Evolutionary conservation across 1,140 invertebrate genomes (phyloP), one percentile per base, ranked within the genome.

Genomic region (Bombus fervidus): DNA sequence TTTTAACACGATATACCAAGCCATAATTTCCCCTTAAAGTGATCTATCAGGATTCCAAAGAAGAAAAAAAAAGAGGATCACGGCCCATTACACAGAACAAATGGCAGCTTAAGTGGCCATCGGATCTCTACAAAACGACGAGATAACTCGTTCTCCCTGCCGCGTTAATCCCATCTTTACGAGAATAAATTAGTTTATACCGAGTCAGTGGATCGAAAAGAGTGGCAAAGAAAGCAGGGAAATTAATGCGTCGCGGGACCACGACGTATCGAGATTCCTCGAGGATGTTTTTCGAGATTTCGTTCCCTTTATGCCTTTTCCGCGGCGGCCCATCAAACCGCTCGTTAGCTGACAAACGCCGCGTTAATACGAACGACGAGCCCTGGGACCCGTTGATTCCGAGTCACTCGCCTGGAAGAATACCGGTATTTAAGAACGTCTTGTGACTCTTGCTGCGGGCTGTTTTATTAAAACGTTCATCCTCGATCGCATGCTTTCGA

Each of bases 171-270:
- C 84, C 72, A 91, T 90, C 91, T 92, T 91, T 91, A 92, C 89
- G 87, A 84, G 86, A 79, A 88, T 92, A 90, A 93, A 93, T 93
- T 92, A 92, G 91, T 91, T 89, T 89, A 85, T 87, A 92, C 85
- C 78, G 31, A 81, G 78, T 4, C 9, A 31, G 31, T 22, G 28
- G 28, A n/a, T 9, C n/a, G 31, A 53, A 39, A 3, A 37, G 66
- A 37, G 28, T 41, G n/a, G 59, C 28, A 28, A 28, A 6, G 25
- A 10, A n/a, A 8, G 22, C 10, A n/a, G 43, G 75, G 31, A 73
- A 85, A 80, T 85, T 64, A 85, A 62, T 80, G 76, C 62, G 43
- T 25, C 34, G 57, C 37, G 9, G 18, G 28, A 39, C 18, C 28
- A 15, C 25, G 37, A 22, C 47, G 72, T 31, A 53, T 73, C 80